Evolutionary conservation across 2,113 vertebrate genomes (phyloP), one percentile per base, ranked within the genome.

Genomic region (Hippocampus abdominalis): DNA sequence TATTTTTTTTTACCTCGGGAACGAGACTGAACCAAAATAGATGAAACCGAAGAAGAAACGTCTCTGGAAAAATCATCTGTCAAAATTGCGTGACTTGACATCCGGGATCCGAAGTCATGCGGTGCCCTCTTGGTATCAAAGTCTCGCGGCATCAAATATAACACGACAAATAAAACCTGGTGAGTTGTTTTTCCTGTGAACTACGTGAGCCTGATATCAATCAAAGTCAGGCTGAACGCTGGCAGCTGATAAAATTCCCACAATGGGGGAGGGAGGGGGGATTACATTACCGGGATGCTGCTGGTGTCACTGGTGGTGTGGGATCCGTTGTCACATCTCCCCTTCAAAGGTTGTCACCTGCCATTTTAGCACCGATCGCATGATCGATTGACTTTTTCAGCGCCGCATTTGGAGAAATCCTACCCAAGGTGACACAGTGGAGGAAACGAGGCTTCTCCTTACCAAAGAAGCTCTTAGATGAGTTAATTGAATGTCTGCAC

Each of bases 191-290:
- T 36, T 32, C 57, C 76, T 70, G 69, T 71, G 72, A 86, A 80
- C 78, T 72, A 67, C 51, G 23, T 66, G 78, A 77, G 49, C 77
- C 79, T 82, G 87, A 88, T 89, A 87, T 89, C 89, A 89, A 88
- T 90, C 90, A 91, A 88, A 90, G 90, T 89, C 86, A 88, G 87
- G 82, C 85, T 85, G 90, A 88, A 89, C 87, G 86, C 84, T 84
- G 80, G 85, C 86, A 84, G 83, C 80, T 74, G 82, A 88, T 87
- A 87, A 74, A 85, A 88, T 83, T 86, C 67, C 86, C 75, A 77
- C 44, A 1, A 53, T 2, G 1, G 65, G 62, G 74, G 80, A 75
- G 70, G 78, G 67, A 70, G 0, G 18, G 77, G 76, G 82, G 86
- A 77, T 85, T 71, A 72, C 64, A 74, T 62, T 66, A 29, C 56